Conservation (phyloP, 2,113 vertebrate species). For the Urocynchramus pylzowi region DNA sequence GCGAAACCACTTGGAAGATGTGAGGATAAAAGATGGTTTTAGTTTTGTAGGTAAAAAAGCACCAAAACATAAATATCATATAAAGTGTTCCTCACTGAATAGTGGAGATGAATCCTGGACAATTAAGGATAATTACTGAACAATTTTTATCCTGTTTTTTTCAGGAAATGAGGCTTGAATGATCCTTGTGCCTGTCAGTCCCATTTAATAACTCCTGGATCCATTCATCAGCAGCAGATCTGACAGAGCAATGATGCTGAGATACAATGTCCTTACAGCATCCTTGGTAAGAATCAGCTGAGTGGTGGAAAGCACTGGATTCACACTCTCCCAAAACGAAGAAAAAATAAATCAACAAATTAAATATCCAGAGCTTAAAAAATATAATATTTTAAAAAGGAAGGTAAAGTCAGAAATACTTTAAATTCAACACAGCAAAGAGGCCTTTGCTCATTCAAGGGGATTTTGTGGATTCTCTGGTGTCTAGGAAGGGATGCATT, state of each 20-base stretch:
- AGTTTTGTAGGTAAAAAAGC: background rate
- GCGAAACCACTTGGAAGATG: background rate
- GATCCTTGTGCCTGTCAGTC: background rate
- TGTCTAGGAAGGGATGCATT: background rate
- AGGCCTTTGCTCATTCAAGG: background rate
- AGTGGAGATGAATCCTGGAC: background rate
- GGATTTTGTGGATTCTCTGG: background rate
- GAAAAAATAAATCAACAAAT: background rate
- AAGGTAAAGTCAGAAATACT: background rate
- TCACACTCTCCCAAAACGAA: background rate
- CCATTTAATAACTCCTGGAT: background rate
- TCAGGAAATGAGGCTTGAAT: slow-evolving; percentile 9
- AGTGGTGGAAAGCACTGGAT: rapidly evolving
- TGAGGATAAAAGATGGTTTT: background rate
- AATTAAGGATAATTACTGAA: background rate
- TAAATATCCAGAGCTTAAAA: background rate
- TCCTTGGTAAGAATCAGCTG: background rate
- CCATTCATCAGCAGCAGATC: background rate
- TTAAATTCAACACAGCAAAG: background rate
- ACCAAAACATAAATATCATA: background rate
- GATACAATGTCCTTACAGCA: background rate
- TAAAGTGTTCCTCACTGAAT: background rate
- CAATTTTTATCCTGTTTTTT: slow-evolving; percentile 19
- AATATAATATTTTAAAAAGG: background rate
- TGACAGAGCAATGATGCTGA: background rate